Evolutionary conservation across 2,113 vertebrate genomes (phyloP).

Genomic region (Pyrgilauda ruficollis): DNA sequence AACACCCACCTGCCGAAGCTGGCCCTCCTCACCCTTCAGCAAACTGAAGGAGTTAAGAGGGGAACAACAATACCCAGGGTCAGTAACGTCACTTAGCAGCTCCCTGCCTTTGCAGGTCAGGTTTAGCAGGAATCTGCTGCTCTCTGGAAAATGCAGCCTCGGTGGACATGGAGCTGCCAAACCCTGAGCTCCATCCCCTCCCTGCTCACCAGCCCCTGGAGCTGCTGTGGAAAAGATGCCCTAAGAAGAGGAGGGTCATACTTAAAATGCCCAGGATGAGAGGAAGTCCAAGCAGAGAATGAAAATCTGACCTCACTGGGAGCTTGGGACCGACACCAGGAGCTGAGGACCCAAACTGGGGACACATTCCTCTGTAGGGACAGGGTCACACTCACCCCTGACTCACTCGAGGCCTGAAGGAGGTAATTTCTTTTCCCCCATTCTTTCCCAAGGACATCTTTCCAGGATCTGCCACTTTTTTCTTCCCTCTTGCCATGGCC

Average conservation of each 20-base stretch:
- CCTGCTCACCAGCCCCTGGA: not conserved
- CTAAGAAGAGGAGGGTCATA: not conserved
- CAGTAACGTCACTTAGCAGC: not conserved
- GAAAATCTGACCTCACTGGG: not conserved
- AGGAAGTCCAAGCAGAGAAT: not conserved
- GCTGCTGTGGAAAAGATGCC: not conserved
- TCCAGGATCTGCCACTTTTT: not conserved
- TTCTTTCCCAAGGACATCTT: not conserved
- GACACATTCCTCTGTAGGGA: not conserved
- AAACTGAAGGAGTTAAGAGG: not conserved
- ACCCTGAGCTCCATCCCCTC: not conserved
- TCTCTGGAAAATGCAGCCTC: not conserved
- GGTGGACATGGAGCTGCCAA: not conserved
- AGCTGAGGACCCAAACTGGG: not conserved
- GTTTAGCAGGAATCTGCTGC: not conserved
- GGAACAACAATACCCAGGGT: not conserved
- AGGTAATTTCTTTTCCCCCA: accelerated
- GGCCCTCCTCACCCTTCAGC: not conserved
- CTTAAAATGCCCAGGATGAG: not conserved
- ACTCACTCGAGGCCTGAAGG: accelerated
- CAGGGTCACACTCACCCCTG: not conserved
- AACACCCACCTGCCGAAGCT: not conserved
- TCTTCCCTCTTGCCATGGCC: not conserved
- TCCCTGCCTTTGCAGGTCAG: not conserved
- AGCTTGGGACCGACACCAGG: not conserved